Conservation (phyloP, 2,113 vertebrate species). For the Pelvicachromis taeniatus region DNA sequence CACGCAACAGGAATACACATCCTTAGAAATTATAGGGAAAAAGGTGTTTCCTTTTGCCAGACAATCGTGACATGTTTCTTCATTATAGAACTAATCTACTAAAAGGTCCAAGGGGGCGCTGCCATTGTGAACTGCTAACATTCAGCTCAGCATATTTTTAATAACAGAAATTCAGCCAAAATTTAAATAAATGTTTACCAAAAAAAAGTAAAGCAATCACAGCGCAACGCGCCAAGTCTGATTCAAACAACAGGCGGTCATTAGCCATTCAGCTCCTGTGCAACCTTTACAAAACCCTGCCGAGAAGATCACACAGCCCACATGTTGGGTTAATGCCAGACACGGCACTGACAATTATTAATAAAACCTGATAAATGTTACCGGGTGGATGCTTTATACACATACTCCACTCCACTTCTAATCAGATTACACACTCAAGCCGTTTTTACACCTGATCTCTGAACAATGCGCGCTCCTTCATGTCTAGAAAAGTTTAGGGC, state of each 20-base stretch:
- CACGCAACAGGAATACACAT: not conserved
- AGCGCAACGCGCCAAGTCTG: not conserved
- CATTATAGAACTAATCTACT: not conserved
- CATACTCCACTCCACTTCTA: not conserved
- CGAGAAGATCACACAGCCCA: not conserved
- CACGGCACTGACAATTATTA: not conserved
- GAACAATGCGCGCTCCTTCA: not conserved
- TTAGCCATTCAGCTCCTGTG: not conserved
- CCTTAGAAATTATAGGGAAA: not conserved
- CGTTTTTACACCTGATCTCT: not conserved
- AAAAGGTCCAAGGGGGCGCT: not conserved
- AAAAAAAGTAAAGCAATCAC: not conserved
- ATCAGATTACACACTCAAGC: not conserved
- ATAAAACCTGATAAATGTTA: not conserved
- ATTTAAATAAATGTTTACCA: rapidly evolving
- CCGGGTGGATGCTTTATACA: not conserved
- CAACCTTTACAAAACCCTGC: not conserved
- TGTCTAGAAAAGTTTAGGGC: not conserved
- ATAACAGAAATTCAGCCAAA: not conserved
- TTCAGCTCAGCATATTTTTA: not conserved
- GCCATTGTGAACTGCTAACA: not conserved
- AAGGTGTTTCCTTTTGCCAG: not conserved
- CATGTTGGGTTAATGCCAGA: not conserved
- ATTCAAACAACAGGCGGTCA: not conserved
- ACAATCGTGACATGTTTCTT: not conserved